Evolutionary conservation across 2,888 invertebrate species (phyloP).

Genomic region (Hypselothyrea guttata): DNA sequence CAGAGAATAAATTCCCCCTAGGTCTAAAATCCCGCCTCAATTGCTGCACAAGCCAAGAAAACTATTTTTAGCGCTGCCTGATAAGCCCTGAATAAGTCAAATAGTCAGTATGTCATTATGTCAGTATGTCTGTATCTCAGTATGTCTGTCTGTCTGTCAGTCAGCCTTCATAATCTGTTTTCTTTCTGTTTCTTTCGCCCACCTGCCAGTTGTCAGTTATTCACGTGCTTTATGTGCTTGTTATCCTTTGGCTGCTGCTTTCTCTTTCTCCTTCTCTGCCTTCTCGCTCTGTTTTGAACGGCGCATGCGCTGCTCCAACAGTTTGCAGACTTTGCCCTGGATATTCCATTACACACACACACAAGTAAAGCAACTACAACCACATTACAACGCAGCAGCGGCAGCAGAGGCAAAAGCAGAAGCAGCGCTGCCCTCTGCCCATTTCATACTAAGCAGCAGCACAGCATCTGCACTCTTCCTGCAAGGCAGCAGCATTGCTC

Average conservation of each 20-base stretch:
- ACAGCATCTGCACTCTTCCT: background rate
- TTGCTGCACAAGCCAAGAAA: too few relatives aligned
- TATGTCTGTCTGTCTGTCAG: conserved; percentile 4
- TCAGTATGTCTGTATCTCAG: conserved; percentile 7
- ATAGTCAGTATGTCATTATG: conserved; percentile 22
- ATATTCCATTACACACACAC: conserved; percentile 72
- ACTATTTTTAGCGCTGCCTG: conserved; percentile 42
- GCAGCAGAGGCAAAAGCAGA: conserved; percentile 1
- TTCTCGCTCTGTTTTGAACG: background rate
- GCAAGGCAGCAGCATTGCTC: too few relatives aligned
- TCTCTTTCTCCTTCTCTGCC: too few relatives aligned
- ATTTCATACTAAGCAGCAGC: background rate
- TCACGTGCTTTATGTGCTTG: conserved; percentile 43
- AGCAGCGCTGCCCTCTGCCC: conserved; percentile 25
- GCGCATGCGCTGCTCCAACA: conserved; percentile 44
- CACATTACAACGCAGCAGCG: conserved; percentile 25
- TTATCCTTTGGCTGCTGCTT: conserved; percentile 29
- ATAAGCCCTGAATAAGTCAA: conserved; percentile 12
- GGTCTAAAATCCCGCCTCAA: too few relatives aligned
- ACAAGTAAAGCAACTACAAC: conserved; percentile 22
- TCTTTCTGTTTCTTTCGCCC: background rate
- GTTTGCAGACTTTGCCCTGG: conserved; percentile 66
- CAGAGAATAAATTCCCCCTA: too few relatives aligned
- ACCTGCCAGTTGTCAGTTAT: conserved; percentile 7
- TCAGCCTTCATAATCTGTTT: background rate